Percentiles rank a stretch among this genome's conserved stretches.
phyloP scores from a whole-genome alignment of 37 sponge, comb jelly and placozoan species.

The Cliona cf. orientalis region DNA sequence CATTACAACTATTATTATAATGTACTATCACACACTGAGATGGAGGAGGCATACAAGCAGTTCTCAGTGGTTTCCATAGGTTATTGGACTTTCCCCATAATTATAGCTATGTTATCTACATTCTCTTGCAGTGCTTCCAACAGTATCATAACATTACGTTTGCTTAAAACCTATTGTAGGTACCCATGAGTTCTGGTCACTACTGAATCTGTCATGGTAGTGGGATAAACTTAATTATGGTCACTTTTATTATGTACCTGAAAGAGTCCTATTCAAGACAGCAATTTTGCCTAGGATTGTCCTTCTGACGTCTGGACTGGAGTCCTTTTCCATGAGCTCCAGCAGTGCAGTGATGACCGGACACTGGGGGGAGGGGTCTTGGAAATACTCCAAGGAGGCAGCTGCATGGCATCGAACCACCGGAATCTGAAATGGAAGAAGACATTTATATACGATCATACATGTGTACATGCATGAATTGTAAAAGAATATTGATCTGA shows the following conservation, averaged over 20 bases:
- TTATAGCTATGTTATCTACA: too few relatives aligned
- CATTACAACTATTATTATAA: too few relatives aligned
- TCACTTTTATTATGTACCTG: conserved; percentile 8
- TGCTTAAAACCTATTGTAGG: too few relatives aligned
- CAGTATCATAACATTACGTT: too few relatives aligned
- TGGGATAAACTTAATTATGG: not conserved
- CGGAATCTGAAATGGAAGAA: conserved; percentile 15
- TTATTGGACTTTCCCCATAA: too few relatives aligned
- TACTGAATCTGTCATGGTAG: too few relatives aligned
- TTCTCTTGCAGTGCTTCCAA: too few relatives aligned
- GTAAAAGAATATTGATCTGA: not conserved
- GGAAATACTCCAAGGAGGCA: conserved; percentile 45
- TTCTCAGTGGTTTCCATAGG: too few relatives aligned
- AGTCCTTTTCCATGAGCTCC: conserved; percentile 42
- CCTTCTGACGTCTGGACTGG: conserved; percentile 71
- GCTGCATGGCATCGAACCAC: conserved; percentile 63
- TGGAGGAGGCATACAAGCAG: too few relatives aligned
- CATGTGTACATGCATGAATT: not conserved
- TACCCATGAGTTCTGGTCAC: too few relatives aligned
- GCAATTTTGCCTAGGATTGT: conserved; percentile 40
- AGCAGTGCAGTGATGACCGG: conserved; percentile 29
- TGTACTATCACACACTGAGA: too few relatives aligned
- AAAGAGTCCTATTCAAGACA: conserved; percentile 11
- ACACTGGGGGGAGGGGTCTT: conserved; percentile 57
- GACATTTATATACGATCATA: not conserved